phyloP scores from a whole-genome alignment of 92 coral and sea anemone species.

The Desmophyllum pertusum region DNA sequence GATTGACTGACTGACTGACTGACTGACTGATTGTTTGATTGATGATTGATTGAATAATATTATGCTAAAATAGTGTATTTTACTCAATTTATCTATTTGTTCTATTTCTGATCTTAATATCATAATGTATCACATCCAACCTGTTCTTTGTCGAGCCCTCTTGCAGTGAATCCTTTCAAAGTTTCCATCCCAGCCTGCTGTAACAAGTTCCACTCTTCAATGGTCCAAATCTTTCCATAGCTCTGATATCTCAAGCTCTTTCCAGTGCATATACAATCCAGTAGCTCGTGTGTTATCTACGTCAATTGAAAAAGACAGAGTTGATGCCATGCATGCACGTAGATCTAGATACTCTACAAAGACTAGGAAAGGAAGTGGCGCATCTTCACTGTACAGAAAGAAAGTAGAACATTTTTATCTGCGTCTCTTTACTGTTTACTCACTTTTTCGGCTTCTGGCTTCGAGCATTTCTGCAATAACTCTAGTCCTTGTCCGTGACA shows the following conservation, averaged over 20 bases:
- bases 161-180: constrained; percentile 63
- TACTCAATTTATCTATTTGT: not conserved
- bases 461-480: constrained; percentile 87
- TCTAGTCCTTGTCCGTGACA: constrained; percentile 46
- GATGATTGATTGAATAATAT: not conserved
- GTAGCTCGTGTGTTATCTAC: constrained; percentile 78
- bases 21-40: too few relatives aligned
- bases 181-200: constrained; percentile 46
- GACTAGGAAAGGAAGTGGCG: not conserved
- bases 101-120: not conserved
- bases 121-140: constrained; percentile 17
- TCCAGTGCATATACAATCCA: constrained; percentile 81
- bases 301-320: not conserved
- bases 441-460: constrained; percentile 84
- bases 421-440: not conserved
- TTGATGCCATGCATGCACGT: too few relatives aligned
- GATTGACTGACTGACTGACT: not conserved
- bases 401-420: not conserved
- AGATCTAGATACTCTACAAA: not conserved
- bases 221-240: constrained; percentile 85
- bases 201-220: constrained; percentile 85
- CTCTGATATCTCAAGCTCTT: constrained; percentile 71
- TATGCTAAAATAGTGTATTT: too few relatives aligned
- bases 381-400: not conserved
- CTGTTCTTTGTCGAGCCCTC: constrained; percentile 74